A percentile compares a stretch with the other conserved stretches of the same genome.
These are phyloP conservation scores for Bimastos eiseni DNA, from an alignment of 2,888 invertebrate species.

Conservation along the genomic window DNA sequence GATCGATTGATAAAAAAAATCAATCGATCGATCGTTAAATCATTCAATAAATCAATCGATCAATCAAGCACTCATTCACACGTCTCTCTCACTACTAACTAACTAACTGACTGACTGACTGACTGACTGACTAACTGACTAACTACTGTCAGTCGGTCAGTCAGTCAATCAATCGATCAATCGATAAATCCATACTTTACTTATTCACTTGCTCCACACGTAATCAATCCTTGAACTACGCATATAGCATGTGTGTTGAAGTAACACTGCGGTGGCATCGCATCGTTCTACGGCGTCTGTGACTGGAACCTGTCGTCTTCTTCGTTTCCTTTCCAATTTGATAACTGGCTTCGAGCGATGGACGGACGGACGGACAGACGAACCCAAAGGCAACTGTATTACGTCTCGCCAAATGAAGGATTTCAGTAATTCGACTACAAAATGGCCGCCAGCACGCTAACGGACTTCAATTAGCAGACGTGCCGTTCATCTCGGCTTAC, in stretches of 20 bases:
- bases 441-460: background rate
- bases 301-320: background rate
- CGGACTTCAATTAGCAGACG: conserved; percentile 22
- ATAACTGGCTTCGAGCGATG: background rate
- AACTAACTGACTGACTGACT: no score
- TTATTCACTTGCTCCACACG: no score
- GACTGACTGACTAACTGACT: no score
- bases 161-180: no score
- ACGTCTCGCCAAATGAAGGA: conserved; percentile 24
- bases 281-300: background rate
- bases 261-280: background rate
- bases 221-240: background rate
- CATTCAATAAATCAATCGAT: no score
- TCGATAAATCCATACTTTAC: no score
- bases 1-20: no score
- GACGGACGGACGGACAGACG: background rate
- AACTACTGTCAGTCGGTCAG: no score
- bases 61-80: no score
- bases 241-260: background rate
- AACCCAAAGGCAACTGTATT: background rate
- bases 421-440: conserved; percentile 25
- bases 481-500: conserved; percentile 8
- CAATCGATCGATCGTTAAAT: no score
- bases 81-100: no score
- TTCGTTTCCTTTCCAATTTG: conserved; percentile 13